Conservation (phyloP, 2,888 invertebrate species). For the Rhogogaster chlorosoma region DNA sequence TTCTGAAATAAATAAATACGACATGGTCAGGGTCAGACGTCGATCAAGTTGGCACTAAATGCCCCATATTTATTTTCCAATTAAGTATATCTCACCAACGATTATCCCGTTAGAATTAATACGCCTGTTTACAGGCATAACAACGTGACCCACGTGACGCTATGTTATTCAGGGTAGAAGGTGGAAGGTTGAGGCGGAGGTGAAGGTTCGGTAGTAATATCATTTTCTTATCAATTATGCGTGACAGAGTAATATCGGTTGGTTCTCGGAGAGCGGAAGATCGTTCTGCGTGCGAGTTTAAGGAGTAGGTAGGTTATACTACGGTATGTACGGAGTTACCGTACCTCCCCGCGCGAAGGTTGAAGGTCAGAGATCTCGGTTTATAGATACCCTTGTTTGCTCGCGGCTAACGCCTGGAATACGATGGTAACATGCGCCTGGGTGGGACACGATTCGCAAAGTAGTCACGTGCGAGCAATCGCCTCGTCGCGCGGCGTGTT, state of each 20-base stretch:
- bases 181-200: background rate
- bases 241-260: background rate
- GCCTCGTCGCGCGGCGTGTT: constrained; percentile 1
- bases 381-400: constrained; percentile 32
- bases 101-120: background rate
- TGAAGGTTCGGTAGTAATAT: background rate
- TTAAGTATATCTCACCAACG: background rate
- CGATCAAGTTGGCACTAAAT: too few species aligned
- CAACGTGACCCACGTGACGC: constrained; percentile 17
- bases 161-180: background rate
- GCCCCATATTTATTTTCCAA: too few species aligned
- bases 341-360: background rate
- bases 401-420: constrained; percentile 4
- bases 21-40: too few species aligned
- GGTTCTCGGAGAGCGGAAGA: background rate
- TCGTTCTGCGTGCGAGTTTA: background rate
- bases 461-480: constrained; percentile 35
- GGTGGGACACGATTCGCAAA: constrained; percentile 21
- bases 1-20: too few species aligned
- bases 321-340: background rate
- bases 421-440: constrained; percentile 12
- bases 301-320: background rate
- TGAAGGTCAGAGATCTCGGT: constrained; percentile 28
- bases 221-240: constrained; percentile 30
- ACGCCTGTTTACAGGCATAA: background rate